phyloP scores from a whole-genome alignment of 2,797 vertebrate genomes.

The Acrossocheilus wenchowensis region DNA sequence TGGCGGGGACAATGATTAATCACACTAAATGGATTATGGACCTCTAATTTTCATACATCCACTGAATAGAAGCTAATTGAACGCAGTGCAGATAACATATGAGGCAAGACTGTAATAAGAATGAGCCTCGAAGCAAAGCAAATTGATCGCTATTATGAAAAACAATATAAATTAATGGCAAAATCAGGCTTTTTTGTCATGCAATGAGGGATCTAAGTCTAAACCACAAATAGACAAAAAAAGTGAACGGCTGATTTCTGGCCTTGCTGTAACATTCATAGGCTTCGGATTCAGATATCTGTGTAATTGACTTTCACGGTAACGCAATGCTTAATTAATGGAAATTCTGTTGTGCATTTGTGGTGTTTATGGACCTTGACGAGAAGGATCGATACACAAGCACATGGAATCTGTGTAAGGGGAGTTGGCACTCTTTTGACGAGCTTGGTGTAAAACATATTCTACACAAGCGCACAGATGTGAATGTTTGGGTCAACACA shows the following conservation, averaged over 20 bases:
- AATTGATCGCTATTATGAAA: conserved; percentile 55
- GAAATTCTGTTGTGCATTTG: conserved; percentile 74
- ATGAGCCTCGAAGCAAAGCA: conserved; percentile 64
- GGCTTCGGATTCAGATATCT: conserved; percentile 58
- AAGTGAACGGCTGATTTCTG: neutral
- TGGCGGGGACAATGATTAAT: conserved; percentile 71
- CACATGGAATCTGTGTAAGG: conserved; percentile 62
- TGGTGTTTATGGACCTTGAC: conserved; percentile 76
- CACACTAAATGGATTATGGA: conserved; percentile 70
- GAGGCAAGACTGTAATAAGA: conserved; percentile 58
- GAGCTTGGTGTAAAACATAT: neutral
- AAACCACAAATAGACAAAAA: conserved; percentile 24
- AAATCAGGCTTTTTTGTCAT: neutral
- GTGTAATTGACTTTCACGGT: conserved; percentile 77
- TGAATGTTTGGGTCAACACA: neutral
- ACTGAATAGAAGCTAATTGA: conserved; percentile 52
- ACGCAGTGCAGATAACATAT: conserved; percentile 40
- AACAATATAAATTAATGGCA: conserved; percentile 48
- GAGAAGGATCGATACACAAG: conserved; percentile 73
- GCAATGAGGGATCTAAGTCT: neutral
- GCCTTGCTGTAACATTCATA: conserved; percentile 16
- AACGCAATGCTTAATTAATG: conserved; percentile 82
- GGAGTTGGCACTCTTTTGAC: neutral
- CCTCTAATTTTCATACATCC: conserved; percentile 63
- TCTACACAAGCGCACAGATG: neutral